Conservation (phyloP, 2,797 vertebrate species). For the Salmo trutta region DNA sequence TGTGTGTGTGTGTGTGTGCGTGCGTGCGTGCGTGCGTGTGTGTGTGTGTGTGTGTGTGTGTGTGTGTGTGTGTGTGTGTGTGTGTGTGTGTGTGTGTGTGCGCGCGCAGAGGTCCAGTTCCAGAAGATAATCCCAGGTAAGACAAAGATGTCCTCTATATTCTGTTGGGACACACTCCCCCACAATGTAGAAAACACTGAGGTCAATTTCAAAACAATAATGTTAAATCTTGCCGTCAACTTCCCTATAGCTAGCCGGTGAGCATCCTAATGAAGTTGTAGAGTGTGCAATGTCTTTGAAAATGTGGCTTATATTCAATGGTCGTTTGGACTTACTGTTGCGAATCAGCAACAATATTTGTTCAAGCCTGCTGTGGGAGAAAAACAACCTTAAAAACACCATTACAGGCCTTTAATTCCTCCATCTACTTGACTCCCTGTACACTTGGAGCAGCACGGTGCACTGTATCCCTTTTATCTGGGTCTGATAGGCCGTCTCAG, state of each 20-base stretch:
- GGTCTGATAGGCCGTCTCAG: neutral
- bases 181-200: neutral
- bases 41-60: conserved; percentile 30
- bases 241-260: neutral
- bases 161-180: neutral
- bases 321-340: neutral
- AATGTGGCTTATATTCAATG: neutral
- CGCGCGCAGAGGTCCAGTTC: neutral
- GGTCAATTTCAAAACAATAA: neutral
- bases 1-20: conserved; percentile 30
- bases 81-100: neutral
- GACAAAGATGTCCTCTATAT: neutral
- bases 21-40: conserved; percentile 25
- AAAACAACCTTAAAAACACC: neutral
- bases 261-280: neutral
- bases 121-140: neutral
- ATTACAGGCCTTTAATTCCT: too few relatives aligned
- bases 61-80: conserved; percentile 16
- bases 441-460: neutral
- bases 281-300: neutral
- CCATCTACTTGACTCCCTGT: neutral
- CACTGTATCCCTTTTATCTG: neutral
- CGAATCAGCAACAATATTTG: neutral
- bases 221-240: neutral
- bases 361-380: neutral